phyloP scores from a whole-genome alignment of 2,888 invertebrate genomes.

The Ectobius pallidus region DNA sequence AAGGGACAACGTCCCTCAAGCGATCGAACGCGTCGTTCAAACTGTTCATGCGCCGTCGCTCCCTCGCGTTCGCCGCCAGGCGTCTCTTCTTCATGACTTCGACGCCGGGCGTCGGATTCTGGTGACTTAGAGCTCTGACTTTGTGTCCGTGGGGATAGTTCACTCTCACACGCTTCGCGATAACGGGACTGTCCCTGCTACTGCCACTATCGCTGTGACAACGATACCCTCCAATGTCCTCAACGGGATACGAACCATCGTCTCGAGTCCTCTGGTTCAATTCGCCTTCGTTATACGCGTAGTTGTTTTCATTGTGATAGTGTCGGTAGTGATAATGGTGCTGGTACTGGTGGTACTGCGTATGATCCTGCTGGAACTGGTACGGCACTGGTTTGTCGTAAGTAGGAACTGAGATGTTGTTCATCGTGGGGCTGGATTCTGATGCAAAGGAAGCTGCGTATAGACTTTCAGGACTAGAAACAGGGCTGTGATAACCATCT shows the following conservation, averaged over 20 bases:
- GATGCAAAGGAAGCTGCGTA: conserved; percentile 35
- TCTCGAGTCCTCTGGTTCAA: background rate
- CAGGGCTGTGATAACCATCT: conserved; percentile 41
- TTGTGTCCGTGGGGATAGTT: background rate
- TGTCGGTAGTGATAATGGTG: background rate
- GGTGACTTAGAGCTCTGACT: background rate
- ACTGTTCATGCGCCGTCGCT: conserved; percentile 76
- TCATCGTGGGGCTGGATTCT: conserved; percentile 26
- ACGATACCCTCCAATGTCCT: background rate
- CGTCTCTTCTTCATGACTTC: conserved; percentile 65
- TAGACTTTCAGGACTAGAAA: conserved; percentile 42
- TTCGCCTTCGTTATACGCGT: background rate
- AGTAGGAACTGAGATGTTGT: conserved; percentile 1
- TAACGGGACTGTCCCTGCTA: background rate
- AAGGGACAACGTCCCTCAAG: conserved; percentile 73
- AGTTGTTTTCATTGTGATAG: conserved; percentile 7
- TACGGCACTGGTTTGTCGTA: background rate
- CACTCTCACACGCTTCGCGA: background rate
- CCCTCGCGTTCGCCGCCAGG: conserved; percentile 75
- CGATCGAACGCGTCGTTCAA: conserved; percentile 77
- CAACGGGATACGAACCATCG: background rate
- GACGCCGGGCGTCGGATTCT: conserved; percentile 57
- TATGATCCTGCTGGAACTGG: background rate
- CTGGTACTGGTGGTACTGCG: background rate
- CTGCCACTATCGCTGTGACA: background rate